A percentile compares a stretch with the other conserved stretches of the same genome.
These are phyloP conservation scores for Philereme vetulata DNA, from an alignment of 2,888 invertebrate species.

Conservation along the genomic window DNA sequence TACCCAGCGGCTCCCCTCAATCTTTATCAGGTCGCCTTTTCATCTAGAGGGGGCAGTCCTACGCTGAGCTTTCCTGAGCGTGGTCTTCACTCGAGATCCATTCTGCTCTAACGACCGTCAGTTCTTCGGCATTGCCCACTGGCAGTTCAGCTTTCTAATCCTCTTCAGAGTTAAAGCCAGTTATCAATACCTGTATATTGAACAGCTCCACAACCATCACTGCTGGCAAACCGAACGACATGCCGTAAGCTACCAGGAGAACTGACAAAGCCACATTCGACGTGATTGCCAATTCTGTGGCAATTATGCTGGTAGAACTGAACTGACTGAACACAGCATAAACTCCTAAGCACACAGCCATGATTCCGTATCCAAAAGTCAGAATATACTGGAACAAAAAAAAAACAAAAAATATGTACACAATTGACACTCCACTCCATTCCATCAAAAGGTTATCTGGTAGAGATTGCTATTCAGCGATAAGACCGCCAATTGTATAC, in stretches of 20 bases:
- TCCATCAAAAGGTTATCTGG: too few species aligned
- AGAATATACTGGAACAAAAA: constrained; percentile 67
- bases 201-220: constrained; percentile 61
- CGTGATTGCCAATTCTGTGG: constrained; percentile 48
- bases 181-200: constrained; percentile 59
- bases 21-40: too few species aligned
- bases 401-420: constrained; percentile 9
- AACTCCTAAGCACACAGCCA: constrained; percentile 64
- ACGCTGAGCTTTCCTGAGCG: too few species aligned
- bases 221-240: constrained; percentile 60
- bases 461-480: too few species aligned
- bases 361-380: constrained; percentile 56
- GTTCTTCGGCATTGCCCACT: too few species aligned
- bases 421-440: not conserved
- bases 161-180: too few species aligned
- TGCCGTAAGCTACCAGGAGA: constrained; percentile 62
- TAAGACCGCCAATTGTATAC: too few species aligned
- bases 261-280: constrained; percentile 55
- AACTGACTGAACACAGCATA: constrained; percentile 67
- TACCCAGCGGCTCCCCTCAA: too few species aligned
- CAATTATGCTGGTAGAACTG: constrained; percentile 52
- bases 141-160: too few species aligned
- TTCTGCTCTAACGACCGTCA: too few species aligned
- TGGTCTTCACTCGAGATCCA: too few species aligned
- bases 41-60: too few species aligned